Evolutionary conservation across 1,140 invertebrate genomes (phyloP), one percentile per base, ranked within the genome.

Genomic region (Bombus fervidus): DNA sequence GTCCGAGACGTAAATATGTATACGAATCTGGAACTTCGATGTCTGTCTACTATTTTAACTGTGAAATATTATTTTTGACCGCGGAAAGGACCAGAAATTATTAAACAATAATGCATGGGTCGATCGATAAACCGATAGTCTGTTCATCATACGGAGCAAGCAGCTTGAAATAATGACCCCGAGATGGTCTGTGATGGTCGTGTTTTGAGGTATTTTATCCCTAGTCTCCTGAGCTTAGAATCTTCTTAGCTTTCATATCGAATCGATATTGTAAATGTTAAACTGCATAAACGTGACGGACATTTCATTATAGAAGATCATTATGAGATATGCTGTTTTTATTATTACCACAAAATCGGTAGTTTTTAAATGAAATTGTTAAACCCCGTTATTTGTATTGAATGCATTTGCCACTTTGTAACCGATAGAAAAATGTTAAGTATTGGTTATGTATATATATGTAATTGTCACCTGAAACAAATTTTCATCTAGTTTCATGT

Each of bases 61-160:
- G 3, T 6, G 1, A 8, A 13, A 34, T 39, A 22, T 53, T 79
- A 86, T 88, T 89, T 86, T 89, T 41, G 78, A 78, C 31, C 78
- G 10, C 59, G 22, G n/a, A 47, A 6, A 88, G 81, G 82, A 64
- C 53, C 59, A 64, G 41, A 78, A 88, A 62, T 85, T 68, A 37
- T 88, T 80, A 89, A 89, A 88, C 43, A 79, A 79, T 86, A 89
- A 89, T 69, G 62, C 73, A 88, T 88, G 72, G 87, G 87, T 86
- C 87, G 78, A 12, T 89, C 87, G 87, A 89, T 89, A 86, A 78
- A 78, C 83, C 74, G 59, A 78, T 77, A 39, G 53, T 78, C 43
- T 57, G 37, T 72, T 73, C 74, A 59, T 57, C 64, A 77, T 68
- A 64, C 31, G 18, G 3, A 74, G 62, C 53, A 15, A 43, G 13